Base-by-base conservation (phyloP, 2,797 vertebrate genomes). In the Bovichtus diacanthus region DNA sequence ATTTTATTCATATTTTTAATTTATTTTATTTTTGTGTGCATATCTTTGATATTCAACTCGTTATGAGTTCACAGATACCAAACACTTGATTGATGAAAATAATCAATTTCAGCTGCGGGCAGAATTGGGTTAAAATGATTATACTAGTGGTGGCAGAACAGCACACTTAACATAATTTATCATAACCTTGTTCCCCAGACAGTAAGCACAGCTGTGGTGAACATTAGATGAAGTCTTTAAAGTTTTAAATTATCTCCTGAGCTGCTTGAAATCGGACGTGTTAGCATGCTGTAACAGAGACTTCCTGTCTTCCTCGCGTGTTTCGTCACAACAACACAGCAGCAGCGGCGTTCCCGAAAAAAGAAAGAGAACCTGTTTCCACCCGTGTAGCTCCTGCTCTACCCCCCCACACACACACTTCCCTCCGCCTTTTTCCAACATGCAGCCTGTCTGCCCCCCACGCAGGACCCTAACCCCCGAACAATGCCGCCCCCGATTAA, bases 401-500 rank as follows among this genome's bases (percentile, higher is more conserved):
- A 38, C 21, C 16, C 19, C n/a, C 67, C 44, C 50, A 60, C 1
- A 39, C 50, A 60, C 1, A 39, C 11, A n/a, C 23, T 29, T 13
- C 70, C 60, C 53, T 34, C 58, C 23, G 5, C 50, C 53, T 29
- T 51, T 79, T 58, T 71, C 88, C 77, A 73, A 50, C 88, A 87
- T 78, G 76, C 65, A 69, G 61, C 72, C 84, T 19, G 72, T 72
- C 86, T 82, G 83, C 84, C 86, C 85, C 91, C 90, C 88, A 84
- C 46, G 70, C 88, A 85, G 91, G 89, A 92, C 90, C 89, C 83
- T 34, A 34, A 34, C 78, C 74, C 81, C 76, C 27, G 78, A 92
- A 95, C 94, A 95, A 95, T 90, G 86, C 85, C 54, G 34, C 76
- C 43, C 51, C 81, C 79, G 81, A 93, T 94, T 95, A 94, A 93